Conservation (phyloP, 2,888 invertebrate species). For the Kryphioiulus occultus region DNA sequence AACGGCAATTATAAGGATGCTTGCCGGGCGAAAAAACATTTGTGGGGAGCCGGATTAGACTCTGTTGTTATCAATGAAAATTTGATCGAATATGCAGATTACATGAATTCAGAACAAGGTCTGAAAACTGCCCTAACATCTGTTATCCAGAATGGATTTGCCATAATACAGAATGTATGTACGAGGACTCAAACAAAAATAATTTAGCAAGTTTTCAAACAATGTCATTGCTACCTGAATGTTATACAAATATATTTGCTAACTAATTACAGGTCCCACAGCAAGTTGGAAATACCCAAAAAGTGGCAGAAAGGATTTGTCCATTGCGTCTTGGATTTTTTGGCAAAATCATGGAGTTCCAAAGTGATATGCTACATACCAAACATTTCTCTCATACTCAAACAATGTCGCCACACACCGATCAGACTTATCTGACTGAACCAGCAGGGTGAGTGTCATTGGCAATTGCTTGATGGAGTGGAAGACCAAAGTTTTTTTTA, state of each 20-base stretch:
- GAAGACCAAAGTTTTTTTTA: neutral
- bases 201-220: neutral
- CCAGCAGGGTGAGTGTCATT: slow-evolving; percentile 49
- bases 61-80: neutral
- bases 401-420: slow-evolving; percentile 44
- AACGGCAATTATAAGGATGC: slow-evolving; percentile 41
- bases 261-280: slow-evolving; percentile 13
- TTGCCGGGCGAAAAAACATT: neutral
- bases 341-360: slow-evolving; percentile 43
- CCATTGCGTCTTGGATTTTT: slow-evolving; percentile 49
- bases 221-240: neutral
- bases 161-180: slow-evolving; percentile 37
- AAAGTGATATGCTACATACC: slow-evolving; percentile 42
- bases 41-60: slow-evolving; percentile 44
- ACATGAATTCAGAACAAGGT: slow-evolving; percentile 47
- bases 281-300: neutral
- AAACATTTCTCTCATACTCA: slow-evolving; percentile 1
- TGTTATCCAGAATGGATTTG: slow-evolving; percentile 39
- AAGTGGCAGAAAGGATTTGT: slow-evolving; percentile 46
- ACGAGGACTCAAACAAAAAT: neutral
- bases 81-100: slow-evolving; percentile 45
- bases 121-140: slow-evolving; percentile 6
- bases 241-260: neutral
- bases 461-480: neutral
- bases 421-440: slow-evolving; percentile 51